Evolutionary conservation across 1,140 invertebrate species (phyloP).

Genomic region (Potamilus streckersoni): DNA sequence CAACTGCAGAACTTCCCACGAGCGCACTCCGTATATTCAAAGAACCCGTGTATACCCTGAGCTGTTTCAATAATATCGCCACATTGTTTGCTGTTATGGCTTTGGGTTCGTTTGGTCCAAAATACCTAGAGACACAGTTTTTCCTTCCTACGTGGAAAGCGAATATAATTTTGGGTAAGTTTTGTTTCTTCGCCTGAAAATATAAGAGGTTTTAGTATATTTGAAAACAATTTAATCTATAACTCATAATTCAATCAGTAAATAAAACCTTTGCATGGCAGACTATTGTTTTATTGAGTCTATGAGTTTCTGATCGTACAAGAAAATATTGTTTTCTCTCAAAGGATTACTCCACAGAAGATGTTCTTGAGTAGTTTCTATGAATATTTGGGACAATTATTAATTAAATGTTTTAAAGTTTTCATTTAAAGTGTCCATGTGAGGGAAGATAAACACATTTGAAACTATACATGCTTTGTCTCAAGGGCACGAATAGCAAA

Average conservation of each 20-base stretch:
- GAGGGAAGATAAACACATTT: too few relatives aligned
- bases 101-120: slow-evolving; percentile 92
- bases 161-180: slow-evolving; percentile 86
- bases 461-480: too few relatives aligned
- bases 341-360: too few relatives aligned
- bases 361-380: too few relatives aligned
- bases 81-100: slow-evolving; percentile 92
- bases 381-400: too few relatives aligned
- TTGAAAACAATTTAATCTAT: background rate
- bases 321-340: too few relatives aligned
- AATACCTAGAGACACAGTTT: slow-evolving; percentile 94
- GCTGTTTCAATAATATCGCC: slow-evolving; percentile 88
- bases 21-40: slow-evolving; percentile 86
- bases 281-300: too few relatives aligned
- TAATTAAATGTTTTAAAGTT: too few relatives aligned
- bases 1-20: slow-evolving; percentile 24
- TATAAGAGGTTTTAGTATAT: background rate
- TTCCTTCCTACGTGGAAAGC: slow-evolving; percentile 87
- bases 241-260: background rate
- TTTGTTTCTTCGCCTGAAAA: background rate
- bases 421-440: too few relatives aligned
- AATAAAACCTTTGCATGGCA: background rate
- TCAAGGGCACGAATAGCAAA: too few relatives aligned
- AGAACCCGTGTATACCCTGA: slow-evolving; percentile 90
- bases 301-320: too few relatives aligned